These are phyloP conservation scores for Gymnodraco acuticeps DNA, from an alignment of 2,797 vertebrate genomes.

Conservation along the genomic window DNA sequence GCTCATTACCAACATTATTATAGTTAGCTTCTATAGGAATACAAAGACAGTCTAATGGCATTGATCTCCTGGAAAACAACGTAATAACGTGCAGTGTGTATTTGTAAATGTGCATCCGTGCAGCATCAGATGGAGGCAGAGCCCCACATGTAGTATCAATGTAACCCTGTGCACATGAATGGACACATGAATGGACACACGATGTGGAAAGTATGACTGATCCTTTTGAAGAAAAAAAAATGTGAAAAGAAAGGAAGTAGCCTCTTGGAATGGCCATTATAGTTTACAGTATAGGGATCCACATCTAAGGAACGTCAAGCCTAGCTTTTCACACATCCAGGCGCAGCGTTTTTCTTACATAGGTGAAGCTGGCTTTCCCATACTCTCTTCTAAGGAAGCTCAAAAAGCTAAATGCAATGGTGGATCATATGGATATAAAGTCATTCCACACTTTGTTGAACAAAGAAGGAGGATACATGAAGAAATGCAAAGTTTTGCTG, in stretches of 20 bases:
- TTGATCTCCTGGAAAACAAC: too few species aligned
- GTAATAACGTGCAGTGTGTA: too few species aligned
- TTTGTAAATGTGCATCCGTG: too few species aligned
- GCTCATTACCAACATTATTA: too few species aligned
- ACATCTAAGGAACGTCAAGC: neutral
- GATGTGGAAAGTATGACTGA: too few species aligned
- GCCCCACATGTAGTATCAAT: too few species aligned
- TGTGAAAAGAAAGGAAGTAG: neutral
- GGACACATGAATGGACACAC: too few species aligned
- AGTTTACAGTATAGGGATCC: neutral
- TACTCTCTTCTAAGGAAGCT: neutral
- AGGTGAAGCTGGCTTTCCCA: neutral
- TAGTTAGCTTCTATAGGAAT: too few species aligned
- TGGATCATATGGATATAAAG: neutral
- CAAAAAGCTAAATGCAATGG: neutral
- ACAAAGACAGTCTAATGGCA: too few species aligned
- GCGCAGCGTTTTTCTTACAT: neutral
- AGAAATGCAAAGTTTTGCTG: neutral
- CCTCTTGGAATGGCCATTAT: neutral
- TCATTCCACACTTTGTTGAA: neutral
- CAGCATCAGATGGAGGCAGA: too few species aligned
- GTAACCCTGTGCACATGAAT: too few species aligned
- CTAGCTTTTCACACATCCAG: neutral
- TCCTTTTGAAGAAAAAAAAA: too few species aligned
- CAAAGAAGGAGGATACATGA: neutral